Conservation (phyloP, 2,888 invertebrate species). For the Hydraecia micacea region DNA sequence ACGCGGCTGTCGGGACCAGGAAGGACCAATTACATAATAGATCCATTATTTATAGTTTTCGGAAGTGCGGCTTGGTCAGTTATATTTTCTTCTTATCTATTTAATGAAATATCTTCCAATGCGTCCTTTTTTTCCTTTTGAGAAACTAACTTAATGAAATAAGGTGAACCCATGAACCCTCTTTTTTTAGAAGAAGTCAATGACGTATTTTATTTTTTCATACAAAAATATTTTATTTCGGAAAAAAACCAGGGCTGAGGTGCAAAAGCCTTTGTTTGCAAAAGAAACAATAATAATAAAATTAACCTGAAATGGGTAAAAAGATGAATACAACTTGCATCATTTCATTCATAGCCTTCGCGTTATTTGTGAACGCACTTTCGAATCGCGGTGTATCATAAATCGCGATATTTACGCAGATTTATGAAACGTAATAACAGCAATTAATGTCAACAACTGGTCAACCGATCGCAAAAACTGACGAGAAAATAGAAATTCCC, state of each 20-base stretch:
- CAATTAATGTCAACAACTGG: slow-evolving; percentile 59
- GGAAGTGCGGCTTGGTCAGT: not conserved
- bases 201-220: too few species aligned
- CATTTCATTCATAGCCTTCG: slow-evolving; percentile 61
- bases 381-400: slow-evolving; percentile 58
- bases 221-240: not conserved
- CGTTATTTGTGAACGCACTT: slow-evolving; percentile 60
- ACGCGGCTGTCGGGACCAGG: slow-evolving; percentile 36
- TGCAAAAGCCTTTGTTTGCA: not conserved
- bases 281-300: not conserved
- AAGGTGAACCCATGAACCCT: too few species aligned
- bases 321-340: slow-evolving; percentile 26
- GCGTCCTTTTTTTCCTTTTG: not conserved
- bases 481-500: slow-evolving; percentile 42
- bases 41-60: slow-evolving; percentile 24
- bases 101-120: not conserved
- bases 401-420: slow-evolving; percentile 60
- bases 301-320: slow-evolving; percentile 10
- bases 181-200: not conserved
- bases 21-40: slow-evolving; percentile 31
- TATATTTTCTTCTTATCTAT: not conserved
- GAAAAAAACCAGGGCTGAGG: not conserved
- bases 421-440: slow-evolving; percentile 63
- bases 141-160: too few species aligned
- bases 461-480: slow-evolving; percentile 53